Percentiles rank a stretch among this genome's conserved stretches.
phyloP scores from a whole-genome alignment of 2,797 vertebrate genomes.

The Anguilla pacifica region DNA sequence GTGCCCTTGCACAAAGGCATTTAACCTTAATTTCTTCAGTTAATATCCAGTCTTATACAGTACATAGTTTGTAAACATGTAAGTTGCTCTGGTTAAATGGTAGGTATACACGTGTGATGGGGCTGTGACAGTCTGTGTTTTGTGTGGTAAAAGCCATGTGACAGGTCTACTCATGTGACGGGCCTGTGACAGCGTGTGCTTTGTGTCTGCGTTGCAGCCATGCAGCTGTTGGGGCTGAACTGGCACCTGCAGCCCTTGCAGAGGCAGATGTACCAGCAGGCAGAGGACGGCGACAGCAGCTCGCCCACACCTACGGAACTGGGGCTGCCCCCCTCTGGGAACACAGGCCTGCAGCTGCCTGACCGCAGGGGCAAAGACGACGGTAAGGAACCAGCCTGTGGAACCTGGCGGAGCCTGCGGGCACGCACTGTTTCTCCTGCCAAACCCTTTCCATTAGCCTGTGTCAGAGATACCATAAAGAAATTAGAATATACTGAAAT shows the following conservation, averaged over 20 bases:
- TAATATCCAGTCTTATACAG: too few species aligned
- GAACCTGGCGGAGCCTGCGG: too few species aligned
- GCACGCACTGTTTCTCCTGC: too few species aligned
- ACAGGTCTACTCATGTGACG: neutral
- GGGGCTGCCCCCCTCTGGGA: conserved; percentile 90
- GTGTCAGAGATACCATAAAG: neutral
- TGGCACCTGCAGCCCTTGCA: conserved; percentile 99
- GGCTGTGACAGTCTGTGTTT: too few species aligned
- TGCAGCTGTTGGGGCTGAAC: conserved; percentile 99
- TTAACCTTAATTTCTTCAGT: too few species aligned
- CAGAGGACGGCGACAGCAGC: conserved; percentile 93
- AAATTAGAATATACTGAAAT: neutral
- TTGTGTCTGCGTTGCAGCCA: conserved; percentile 83
- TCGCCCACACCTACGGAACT: conserved; percentile 92
- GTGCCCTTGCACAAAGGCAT: too few species aligned
- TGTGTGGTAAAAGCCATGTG: too few species aligned
- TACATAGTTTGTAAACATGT: too few species aligned
- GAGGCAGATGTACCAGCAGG: conserved; percentile 96
- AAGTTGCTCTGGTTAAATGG: neutral
- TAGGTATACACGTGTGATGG: neutral
- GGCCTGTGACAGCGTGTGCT: neutral
- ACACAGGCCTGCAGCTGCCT: conserved; percentile 93
- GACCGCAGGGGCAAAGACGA: conserved; percentile 91
- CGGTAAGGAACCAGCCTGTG: conserved; percentile 76
- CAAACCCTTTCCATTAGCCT: too few species aligned